These are phyloP conservation scores for Eristalis pertinax DNA, from an alignment of 2,888 invertebrate species.

Conservation along the genomic window DNA sequence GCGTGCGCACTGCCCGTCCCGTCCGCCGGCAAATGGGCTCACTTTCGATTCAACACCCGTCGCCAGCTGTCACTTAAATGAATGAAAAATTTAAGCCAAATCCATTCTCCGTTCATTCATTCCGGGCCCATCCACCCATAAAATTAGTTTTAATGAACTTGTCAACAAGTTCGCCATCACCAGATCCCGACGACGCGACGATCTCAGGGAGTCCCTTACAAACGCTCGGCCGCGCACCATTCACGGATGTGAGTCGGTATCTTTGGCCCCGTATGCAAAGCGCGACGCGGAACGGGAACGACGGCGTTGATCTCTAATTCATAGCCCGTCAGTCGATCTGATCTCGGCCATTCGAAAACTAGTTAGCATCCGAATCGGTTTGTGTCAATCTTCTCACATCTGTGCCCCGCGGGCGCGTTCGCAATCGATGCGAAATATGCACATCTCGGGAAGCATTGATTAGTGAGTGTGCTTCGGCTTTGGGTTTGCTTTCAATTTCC, in stretches of 20 bases:
- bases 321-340: not conserved
- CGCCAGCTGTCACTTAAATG: not conserved
- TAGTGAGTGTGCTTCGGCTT: slow-evolving; percentile 19
- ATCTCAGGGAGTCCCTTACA: not conserved
- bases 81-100: not conserved
- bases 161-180: not conserved
- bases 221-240: not conserved
- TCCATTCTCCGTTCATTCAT: not conserved
- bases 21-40: not conserved
- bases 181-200: not conserved
- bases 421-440: not conserved
- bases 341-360: not conserved
- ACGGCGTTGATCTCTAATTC: not conserved
- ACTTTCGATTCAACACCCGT: not conserved
- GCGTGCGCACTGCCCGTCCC: not conserved
- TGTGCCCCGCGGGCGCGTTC: not conserved
- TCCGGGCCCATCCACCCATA: not conserved
- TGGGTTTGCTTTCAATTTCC: slow-evolving; percentile 25
- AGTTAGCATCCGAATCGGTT: not conserved
- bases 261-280: not conserved
- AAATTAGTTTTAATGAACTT: not conserved
- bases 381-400: slow-evolving; percentile 28
- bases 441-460: slow-evolving; percentile 34
- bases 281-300: not conserved
- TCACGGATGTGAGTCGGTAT: not conserved